Conservation (phyloP, 1,140 invertebrate species). For the Platorchestia sp. region DNA sequence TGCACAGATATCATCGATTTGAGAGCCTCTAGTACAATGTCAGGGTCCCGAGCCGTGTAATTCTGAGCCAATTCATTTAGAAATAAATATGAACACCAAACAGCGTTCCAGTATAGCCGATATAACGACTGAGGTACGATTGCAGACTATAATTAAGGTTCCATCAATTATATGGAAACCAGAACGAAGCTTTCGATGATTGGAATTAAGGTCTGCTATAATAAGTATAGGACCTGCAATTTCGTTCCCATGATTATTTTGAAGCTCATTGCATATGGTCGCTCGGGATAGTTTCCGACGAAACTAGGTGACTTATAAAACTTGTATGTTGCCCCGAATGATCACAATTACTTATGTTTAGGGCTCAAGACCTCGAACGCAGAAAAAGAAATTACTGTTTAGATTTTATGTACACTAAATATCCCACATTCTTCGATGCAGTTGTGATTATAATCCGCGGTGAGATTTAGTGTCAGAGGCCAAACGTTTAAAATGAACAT, state of each 20-base stretch:
- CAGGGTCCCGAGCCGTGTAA: neutral
- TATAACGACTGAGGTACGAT: neutral
- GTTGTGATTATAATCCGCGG: neutral
- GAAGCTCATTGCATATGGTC: slow-evolving; percentile 6
- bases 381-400: neutral
- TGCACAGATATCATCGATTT: neutral
- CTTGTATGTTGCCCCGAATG: neutral
- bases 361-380: neutral
- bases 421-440: neutral
- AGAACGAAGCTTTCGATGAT: neutral
- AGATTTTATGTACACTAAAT: neutral
- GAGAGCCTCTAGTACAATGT: neutral
- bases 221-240: neutral
- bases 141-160: neutral
- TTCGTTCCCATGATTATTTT: neutral
- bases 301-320: slow-evolving; percentile 2
- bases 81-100: neutral
- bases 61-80: neutral
- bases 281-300: neutral
- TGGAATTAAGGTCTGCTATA: neutral
- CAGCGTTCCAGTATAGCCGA: neutral
- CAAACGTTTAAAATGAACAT: neutral
- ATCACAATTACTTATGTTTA: slow-evolving; percentile 3
- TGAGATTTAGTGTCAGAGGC: neutral
- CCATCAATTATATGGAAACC: neutral